phyloP scores from a whole-genome alignment of 1,140 invertebrate species.

The Gonioctena quinquepunctata region DNA sequence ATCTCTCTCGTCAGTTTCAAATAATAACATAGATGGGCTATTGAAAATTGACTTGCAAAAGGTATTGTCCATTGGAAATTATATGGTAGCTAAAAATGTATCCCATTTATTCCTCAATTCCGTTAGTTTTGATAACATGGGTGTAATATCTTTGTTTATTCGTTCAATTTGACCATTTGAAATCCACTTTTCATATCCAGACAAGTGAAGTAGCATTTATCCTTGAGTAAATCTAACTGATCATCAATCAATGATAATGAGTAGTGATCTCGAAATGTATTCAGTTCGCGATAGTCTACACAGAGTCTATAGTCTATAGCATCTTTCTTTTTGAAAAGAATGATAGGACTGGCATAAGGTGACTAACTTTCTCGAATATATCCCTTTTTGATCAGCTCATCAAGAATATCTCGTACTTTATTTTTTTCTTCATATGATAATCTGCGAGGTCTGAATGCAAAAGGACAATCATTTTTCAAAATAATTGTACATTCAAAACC shows the following conservation, averaged over 20 bases:
- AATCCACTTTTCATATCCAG: conserved; percentile 36
- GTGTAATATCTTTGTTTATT: background rate
- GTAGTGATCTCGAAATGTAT: conserved; percentile 33
- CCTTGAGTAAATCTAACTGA: too few relatives aligned
- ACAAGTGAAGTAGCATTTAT: too few relatives aligned
- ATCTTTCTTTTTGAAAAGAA: conserved; percentile 51
- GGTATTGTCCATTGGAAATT: too few relatives aligned
- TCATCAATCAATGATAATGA: conserved; percentile 50
- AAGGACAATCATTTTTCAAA: conserved; percentile 8
- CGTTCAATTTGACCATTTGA: conserved; percentile 38
- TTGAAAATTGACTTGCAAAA: too few relatives aligned
- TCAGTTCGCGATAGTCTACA: conserved; percentile 47
- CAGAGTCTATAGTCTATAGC: conserved; percentile 48
- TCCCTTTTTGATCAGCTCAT: conserved; percentile 16
- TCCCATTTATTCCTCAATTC: too few relatives aligned
- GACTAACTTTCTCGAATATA: conserved; percentile 42
- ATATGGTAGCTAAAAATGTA: too few relatives aligned
- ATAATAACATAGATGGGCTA: too few relatives aligned
- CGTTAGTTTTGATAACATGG: too few relatives aligned
- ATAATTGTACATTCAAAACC: conserved; percentile 4
- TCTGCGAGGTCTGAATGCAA: conserved; percentile 19
- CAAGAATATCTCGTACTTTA: conserved; percentile 15
- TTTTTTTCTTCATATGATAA: conserved; percentile 21
- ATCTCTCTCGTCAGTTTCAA: too few relatives aligned
- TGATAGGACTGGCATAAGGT: conserved; percentile 46